Base-by-base conservation (phyloP, 1,140 invertebrate species). In the Caligus rogercresseyi region DNA sequence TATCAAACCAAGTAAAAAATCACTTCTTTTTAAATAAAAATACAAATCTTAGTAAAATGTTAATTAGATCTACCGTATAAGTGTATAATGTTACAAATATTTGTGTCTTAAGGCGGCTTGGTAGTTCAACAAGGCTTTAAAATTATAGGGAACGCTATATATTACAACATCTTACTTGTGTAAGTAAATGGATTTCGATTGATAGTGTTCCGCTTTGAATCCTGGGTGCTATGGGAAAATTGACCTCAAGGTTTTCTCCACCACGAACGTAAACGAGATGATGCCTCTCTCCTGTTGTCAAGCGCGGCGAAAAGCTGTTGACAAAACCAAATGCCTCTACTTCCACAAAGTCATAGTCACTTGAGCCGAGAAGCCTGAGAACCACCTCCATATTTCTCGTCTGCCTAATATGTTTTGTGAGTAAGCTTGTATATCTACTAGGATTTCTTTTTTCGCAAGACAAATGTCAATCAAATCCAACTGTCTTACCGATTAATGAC, bases 301-400 rank as follows among this genome's bases (percentile, higher is more conserved):
- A 71, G 21, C 70, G 56, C 3, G 74, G 74, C 0, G 68, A 69
- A 67, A 79, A 80, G 26, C 78, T 77, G 4, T 71, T 72, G 0
- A 79, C 77, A 23, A 74, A 72, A 1, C 80, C 80, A 55, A 74
- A 70, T 1, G 74, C 69, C 61, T 77, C 78, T 1, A 81, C 79
- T 26, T 77, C 70, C 0, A 82, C 75, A 66, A 81, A 79, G 31
- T 73, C 69, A 67, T 79, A 79, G 55, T 78, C 71, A 23, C 72
- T 68, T 0, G 78, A 76, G 1, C 69, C 70, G 19, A 69, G 69
- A 51, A 78, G 71, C 20, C 75, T 75, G 3, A 78, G 64, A 54
- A 78, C 68, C 14, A 67, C 68, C 67, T 71, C 68, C 67, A 65
- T 23, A n/a, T 68, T 65, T 56, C 60, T n/a, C 31, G n/a, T 43